A percentile compares a stretch with the other conserved stretches of the same genome.
phyloP scores from a whole-genome alignment of 2,888 invertebrate genomes.

The Lycophotia porphyrea region DNA sequence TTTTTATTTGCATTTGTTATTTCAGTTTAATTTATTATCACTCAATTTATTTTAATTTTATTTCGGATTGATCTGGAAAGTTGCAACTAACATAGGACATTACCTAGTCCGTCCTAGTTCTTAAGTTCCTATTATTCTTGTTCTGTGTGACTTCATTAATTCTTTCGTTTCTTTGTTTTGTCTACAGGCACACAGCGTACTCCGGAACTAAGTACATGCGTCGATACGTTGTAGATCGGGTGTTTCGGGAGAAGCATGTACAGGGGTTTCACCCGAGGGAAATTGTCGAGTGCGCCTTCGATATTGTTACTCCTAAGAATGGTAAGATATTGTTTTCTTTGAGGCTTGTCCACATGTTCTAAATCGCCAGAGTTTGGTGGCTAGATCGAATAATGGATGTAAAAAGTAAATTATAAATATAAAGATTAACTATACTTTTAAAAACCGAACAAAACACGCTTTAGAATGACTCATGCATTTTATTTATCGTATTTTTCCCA shows the following conservation, averaged over 20 bases:
- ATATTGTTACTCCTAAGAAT: slow-evolving; percentile 95
- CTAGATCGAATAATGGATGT: not conserved
- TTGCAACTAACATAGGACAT: no score
- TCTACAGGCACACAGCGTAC: slow-evolving; percentile 92
- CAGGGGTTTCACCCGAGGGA: slow-evolving; percentile 97
- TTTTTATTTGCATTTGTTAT: no score
- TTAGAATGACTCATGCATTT: no score
- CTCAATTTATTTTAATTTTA: no score
- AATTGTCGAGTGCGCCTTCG: slow-evolving; percentile 97
- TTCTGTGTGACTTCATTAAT: not conserved
- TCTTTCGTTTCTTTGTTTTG: not conserved
- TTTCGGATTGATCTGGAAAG: no score
- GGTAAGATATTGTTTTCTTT: slow-evolving; percentile 75
- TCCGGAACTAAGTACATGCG: slow-evolving; percentile 94
- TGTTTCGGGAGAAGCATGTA: slow-evolving; percentile 95
- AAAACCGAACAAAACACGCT: no score
- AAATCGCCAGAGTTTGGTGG: not conserved
- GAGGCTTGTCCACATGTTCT: not conserved
- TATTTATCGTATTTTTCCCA: no score
- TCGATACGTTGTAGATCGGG: slow-evolving; percentile 96
- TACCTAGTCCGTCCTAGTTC: no score
- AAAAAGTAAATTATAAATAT: no score
- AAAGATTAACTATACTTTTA: no score
- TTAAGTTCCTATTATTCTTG: not conserved
- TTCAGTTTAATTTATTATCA: no score